phyloP scores from a whole-genome alignment of 2,888 invertebrate genomes.

The Magallana nippona region DNA sequence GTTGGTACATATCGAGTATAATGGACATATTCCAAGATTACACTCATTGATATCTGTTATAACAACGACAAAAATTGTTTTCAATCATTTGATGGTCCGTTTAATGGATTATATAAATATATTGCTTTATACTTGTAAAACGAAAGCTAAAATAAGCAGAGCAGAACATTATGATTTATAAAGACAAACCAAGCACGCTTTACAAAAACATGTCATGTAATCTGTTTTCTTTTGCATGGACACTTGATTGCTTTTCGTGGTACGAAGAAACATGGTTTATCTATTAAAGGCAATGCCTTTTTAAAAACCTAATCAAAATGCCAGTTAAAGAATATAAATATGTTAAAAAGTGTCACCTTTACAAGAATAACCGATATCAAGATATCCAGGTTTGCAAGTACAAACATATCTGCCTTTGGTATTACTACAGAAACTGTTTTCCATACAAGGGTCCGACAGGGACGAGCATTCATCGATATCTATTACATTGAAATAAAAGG shows the following conservation, averaged over 20 bases:
- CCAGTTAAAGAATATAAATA: not conserved
- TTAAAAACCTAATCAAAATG: not conserved
- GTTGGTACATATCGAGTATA: slow-evolving; percentile 54
- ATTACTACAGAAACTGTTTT: slow-evolving; percentile 40
- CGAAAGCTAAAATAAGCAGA: too few species aligned
- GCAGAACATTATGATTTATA: too few species aligned
- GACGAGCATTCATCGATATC: slow-evolving; percentile 43
- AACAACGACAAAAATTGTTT: not conserved
- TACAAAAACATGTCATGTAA: too few species aligned
- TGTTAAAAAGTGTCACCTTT: slow-evolving; percentile 5
- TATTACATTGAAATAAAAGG: not conserved
- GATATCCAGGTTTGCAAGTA: slow-evolving; percentile 35
- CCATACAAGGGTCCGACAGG: slow-evolving; percentile 21
- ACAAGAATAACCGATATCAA: slow-evolving; percentile 28
- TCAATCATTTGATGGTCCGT: too few species aligned
- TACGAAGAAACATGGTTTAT: too few species aligned
- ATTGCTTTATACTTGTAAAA: too few species aligned
- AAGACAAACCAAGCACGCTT: too few species aligned
- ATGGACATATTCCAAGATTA: slow-evolving; percentile 51
- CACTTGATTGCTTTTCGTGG: too few species aligned
- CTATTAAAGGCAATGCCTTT: not conserved
- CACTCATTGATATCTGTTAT: slow-evolving; percentile 58
- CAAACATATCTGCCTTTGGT: slow-evolving; percentile 40
- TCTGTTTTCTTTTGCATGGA: too few species aligned
- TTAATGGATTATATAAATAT: too few species aligned